Percentiles rank a stretch among this genome's conserved stretches.
Evolutionary conservation across 2,888 invertebrate species (phyloP).

Genomic region (Dolomedes plantarius): DNA sequence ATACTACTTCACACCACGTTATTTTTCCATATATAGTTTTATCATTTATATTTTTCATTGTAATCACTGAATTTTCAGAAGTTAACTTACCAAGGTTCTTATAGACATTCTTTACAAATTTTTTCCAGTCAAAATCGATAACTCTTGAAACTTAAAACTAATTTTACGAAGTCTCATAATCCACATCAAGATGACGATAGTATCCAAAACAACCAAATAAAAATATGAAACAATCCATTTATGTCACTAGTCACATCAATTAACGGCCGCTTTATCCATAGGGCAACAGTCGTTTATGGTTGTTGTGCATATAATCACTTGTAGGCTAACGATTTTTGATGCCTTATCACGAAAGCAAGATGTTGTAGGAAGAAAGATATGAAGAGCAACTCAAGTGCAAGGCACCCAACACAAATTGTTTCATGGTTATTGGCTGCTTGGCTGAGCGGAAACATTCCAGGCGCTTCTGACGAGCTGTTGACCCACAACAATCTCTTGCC

Average conservation of each 20-base stretch:
- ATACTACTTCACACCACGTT: no score
- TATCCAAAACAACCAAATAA: no score
- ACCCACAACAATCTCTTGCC: slow-evolving; percentile 47
- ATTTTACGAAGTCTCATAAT: no score
- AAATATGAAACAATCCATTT: no score
- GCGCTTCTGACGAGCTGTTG: slow-evolving; percentile 52
- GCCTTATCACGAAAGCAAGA: not conserved
- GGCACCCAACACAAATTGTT: slow-evolving; percentile 18
- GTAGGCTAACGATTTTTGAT: not conserved
- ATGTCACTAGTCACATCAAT: not conserved
- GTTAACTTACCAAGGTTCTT: no score
- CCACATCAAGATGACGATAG: no score
- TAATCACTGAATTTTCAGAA: no score
- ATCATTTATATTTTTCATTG: no score
- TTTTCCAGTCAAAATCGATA: no score
- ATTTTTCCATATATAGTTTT: no score
- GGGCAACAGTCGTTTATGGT: not conserved
- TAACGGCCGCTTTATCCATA: not conserved
- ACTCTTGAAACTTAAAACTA: no score
- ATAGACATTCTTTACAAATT: no score
- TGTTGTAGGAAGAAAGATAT: not conserved
- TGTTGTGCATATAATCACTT: not conserved
- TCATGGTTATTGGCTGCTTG: slow-evolving; percentile 42
- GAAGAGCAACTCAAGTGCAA: not conserved
- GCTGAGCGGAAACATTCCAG: slow-evolving; percentile 59